phyloP scores from a whole-genome alignment of 2,797 vertebrate species.

The Arrhamphus sclerolepis region DNA sequence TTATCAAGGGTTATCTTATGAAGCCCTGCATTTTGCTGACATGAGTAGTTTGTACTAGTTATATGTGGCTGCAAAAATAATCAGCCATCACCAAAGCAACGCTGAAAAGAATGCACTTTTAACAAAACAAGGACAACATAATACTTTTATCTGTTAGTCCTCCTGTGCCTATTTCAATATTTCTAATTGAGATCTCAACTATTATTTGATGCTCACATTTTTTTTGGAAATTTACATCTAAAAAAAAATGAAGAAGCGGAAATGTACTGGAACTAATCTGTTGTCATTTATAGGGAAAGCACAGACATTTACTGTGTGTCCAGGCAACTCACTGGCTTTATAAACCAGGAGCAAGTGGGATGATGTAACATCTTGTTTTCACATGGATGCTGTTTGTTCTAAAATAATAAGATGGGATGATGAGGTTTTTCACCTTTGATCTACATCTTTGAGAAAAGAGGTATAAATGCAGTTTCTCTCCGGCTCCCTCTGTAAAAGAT shows the following conservation, averaged over 20 bases:
- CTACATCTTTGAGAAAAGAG: conserved; percentile 37
- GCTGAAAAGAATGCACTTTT: conserved; percentile 35
- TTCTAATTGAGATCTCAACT: conserved; percentile 16
- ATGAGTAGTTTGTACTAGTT: conserved; percentile 34
- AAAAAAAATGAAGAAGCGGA: conserved; percentile 11
- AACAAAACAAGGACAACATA: conserved; percentile 12
- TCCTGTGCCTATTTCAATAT: conserved; percentile 6
- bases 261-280: conserved; percentile 6
- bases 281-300: conserved; percentile 22
- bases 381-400: conserved; percentile 39
- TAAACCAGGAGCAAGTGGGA: conserved; percentile 4
- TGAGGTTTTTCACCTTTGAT: conserved; percentile 61
- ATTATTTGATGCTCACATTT: conserved; percentile 12
- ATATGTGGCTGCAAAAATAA: conserved; percentile 29
- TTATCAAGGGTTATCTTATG: conserved; percentile 36
- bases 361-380: conserved; percentile 35
- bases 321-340: conserved; percentile 13
- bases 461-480: conserved; percentile 34
- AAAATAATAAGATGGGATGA: conserved; percentile 60
- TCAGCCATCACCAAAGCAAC: conserved; percentile 24
- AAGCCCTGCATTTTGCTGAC: conserved; percentile 28
- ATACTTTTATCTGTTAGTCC: conserved; percentile 12
- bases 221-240: conserved; percentile 17
- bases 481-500: conserved; percentile 24
- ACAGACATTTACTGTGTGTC: background rate